phyloP scores from a whole-genome alignment of 2,888 invertebrate species.

The Heliconius ismenius region DNA sequence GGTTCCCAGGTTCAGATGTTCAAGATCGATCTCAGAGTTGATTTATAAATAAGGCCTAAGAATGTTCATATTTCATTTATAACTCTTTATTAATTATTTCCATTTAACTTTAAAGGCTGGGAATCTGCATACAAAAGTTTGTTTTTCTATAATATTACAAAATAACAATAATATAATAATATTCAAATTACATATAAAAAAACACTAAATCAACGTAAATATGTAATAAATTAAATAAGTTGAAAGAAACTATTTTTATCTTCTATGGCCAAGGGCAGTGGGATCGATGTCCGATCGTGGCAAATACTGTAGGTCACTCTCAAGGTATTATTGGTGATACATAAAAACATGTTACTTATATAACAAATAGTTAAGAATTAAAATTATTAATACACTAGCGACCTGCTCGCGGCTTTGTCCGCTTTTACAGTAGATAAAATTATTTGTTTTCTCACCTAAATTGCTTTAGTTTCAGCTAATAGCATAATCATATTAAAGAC shows the following conservation, averaged over 20 bases:
- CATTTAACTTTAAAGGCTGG: too few relatives aligned
- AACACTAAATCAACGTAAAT: background rate
- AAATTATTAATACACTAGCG: background rate
- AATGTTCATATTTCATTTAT: too few relatives aligned
- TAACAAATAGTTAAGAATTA: background rate
- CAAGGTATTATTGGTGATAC: background rate
- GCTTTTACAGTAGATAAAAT: too few relatives aligned
- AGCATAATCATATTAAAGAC: too few relatives aligned
- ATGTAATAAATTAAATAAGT: background rate
- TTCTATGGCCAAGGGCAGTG: background rate
- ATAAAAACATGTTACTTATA: background rate
- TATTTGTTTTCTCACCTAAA: too few relatives aligned
- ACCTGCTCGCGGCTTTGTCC: too few relatives aligned
- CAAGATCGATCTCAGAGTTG: too few relatives aligned
- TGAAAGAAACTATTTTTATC: background rate
- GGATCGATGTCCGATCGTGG: constrained; percentile 8
- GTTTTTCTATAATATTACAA: background rate
- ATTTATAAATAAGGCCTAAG: too few relatives aligned
- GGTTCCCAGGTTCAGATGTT: too few relatives aligned
- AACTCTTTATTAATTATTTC: too few relatives aligned
- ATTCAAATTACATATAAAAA: background rate
- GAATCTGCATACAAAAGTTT: too few relatives aligned
- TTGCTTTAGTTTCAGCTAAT: too few relatives aligned
- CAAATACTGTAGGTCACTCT: constrained; percentile 1
- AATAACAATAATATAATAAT: background rate